Evolutionary conservation across 92 coral and sea anemone genomes (phyloP).

Genomic region (Montipora capitata): DNA sequence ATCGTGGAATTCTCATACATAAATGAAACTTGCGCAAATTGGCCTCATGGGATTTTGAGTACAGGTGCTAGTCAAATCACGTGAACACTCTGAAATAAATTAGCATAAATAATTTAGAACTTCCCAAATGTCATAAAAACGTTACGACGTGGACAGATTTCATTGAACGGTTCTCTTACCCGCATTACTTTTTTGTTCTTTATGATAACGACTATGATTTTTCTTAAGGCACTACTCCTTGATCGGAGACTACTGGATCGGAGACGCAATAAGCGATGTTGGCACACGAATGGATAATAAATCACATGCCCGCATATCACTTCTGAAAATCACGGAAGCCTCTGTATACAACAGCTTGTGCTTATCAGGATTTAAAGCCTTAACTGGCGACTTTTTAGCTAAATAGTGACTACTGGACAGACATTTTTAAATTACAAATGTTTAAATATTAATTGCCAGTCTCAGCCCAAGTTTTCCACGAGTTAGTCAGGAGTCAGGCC

Average conservation of each 20-base stretch:
- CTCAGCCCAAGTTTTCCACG: too few species aligned
- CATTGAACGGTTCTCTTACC: slow-evolving; percentile 36
- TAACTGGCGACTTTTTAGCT: too few species aligned
- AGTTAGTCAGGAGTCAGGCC: too few species aligned
- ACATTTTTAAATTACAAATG: too few species aligned
- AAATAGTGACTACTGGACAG: too few species aligned
- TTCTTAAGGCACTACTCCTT: not conserved
- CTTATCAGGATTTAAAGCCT: too few species aligned
- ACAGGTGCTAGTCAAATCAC: slow-evolving; percentile 88
- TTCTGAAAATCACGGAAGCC: slow-evolving; percentile 13
- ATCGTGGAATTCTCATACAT: slow-evolving; percentile 95
- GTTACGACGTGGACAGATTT: slow-evolving; percentile 46
- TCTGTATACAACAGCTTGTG: too few species aligned
- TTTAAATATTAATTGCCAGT: too few species aligned
- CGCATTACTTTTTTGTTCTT: slow-evolving; percentile 32
- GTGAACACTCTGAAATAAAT: slow-evolving; percentile 59
- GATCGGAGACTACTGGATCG: not conserved
- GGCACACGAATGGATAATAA: slow-evolving; percentile 5
- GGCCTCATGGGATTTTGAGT: slow-evolving; percentile 94
- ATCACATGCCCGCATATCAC: not conserved
- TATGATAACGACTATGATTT: not conserved
- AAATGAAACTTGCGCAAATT: slow-evolving; percentile 80
- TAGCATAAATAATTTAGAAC: slow-evolving; percentile 62
- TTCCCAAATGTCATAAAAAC: not conserved
- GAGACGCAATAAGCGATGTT: slow-evolving; percentile 20